Evolutionary conservation across 1,140 invertebrate species (phyloP), one percentile per base, ranked within the genome.

Genomic region (Cyclargus thomasi): DNA sequence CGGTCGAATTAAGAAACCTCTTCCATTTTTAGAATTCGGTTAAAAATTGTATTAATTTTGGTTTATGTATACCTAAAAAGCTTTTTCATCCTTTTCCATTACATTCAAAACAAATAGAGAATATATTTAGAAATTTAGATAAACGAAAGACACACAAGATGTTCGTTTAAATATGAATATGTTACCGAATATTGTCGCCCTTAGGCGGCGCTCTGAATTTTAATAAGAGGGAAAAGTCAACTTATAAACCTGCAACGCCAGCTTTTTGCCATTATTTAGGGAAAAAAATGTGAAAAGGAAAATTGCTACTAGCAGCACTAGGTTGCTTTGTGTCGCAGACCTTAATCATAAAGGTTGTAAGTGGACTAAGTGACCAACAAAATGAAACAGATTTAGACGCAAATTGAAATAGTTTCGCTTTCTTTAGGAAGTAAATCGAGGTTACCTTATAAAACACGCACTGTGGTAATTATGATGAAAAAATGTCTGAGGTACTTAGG

Each of bases 111-210:
- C 39, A 47, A 47, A 47, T 47, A 16, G 11, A 16, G 55, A 18
- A 59, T 59, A 59, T 59, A 59, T 59, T 59, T 59, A 59, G 18
- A 47, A 47, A 47, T 47, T 47, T 47, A 47, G 0, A 47, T 47
- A 59, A 59, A 59, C 18, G 17, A 59, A 21, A 20, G 18, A 59
- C 55, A 59, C 55, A 21, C 55, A 59, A 59, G 55, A 59, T 59
- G 55, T 21, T 59, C 20, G 20, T 59, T 59, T 59, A 59, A 20
- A 59, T 21, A 59, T 59, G 55, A 59, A 59, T 59, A 59, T 20
- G 17, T 59, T 59, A 59, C 53, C 18, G 20, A 59, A 59, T 59
- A 59, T 59, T 59, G 55, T 21, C 55, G 20, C 55, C 55, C 55
- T 59, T 11, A 59, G 55, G 55, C 55, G 18, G 55, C 55, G 17